phyloP scores from a whole-genome alignment of 2,113 vertebrate genomes.

The Ptychochromis oligacanthus region DNA sequence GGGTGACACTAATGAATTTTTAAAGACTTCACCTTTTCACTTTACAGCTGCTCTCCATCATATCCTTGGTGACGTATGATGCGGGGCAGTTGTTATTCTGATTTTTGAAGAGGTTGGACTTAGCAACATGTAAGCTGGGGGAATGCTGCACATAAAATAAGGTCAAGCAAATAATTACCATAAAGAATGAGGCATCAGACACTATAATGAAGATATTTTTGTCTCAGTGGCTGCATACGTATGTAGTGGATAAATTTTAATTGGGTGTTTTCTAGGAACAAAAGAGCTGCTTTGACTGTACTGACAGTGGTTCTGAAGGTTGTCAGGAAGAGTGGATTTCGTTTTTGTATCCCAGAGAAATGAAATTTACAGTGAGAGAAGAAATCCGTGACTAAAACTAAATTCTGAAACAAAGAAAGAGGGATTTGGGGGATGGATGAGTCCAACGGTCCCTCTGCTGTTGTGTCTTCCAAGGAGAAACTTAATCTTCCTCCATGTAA shows the following conservation, averaged over 20 bases:
- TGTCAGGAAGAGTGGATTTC: slow-evolving; percentile 36
- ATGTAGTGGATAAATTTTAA: slow-evolving; percentile 31
- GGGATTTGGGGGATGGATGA: slow-evolving; percentile 62
- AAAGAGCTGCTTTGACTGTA: slow-evolving; percentile 46
- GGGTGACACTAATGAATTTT: slow-evolving; percentile 39
- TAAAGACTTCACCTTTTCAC: slow-evolving; percentile 32
- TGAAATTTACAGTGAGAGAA: background rate
- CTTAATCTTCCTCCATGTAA: slow-evolving; percentile 41
- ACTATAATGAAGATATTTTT: slow-evolving; percentile 36
- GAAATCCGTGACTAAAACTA: slow-evolving; percentile 32
- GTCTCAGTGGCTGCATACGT: slow-evolving; percentile 24
- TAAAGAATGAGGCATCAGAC: slow-evolving; percentile 36
- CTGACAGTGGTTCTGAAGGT: slow-evolving; percentile 17
- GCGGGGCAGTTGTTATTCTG: slow-evolving; percentile 44
- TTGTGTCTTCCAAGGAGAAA: slow-evolving; percentile 61
- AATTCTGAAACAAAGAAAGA: slow-evolving; percentile 38
- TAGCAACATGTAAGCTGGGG: slow-evolving; percentile 30
- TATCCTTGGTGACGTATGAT: slow-evolving; percentile 48
- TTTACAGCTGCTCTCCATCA: slow-evolving; percentile 17
- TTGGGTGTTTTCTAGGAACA: slow-evolving; percentile 54
- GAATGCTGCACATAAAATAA: slow-evolving; percentile 47
- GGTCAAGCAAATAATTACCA: slow-evolving; percentile 62
- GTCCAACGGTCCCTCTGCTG: slow-evolving; percentile 40
- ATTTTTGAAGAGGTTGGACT: slow-evolving; percentile 33
- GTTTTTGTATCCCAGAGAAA: slow-evolving; percentile 14